Base-by-base conservation (phyloP, 64 coral and sea anemone genomes). In the Acropora yongei region DNA sequence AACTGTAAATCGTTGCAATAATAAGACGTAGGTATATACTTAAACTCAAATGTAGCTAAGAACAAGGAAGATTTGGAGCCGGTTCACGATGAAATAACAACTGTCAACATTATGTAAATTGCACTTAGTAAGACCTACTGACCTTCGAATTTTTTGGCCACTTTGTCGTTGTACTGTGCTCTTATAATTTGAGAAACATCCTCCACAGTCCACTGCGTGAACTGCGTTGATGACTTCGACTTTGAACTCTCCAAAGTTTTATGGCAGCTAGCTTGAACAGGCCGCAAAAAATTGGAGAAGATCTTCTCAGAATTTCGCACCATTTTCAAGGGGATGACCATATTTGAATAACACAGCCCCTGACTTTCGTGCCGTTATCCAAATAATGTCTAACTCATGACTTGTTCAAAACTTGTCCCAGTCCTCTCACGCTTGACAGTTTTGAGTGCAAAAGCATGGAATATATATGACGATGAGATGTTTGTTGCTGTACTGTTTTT, bases 81-180 rank as follows among this genome's bases (percentile, higher is more conserved):
- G 20, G 73, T 75, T 75, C 73, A 40, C 73, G 41, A 75, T 75
- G 40, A 76, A 40, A 76, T 4, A 76, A 76, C 74, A 9, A 9
- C 44, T 44, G 2, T 2, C 40, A 76, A 45, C 4, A 55, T 55
- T 43, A 44, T 41, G 40, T 13, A 44, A 44, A 44, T 45, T 10
- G 10, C 6, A 55, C 51, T 55, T 55, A 55, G 51, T 55, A 55
- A 55, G 51, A 55, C 51, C 76, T 4, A 78, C 45, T 78, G 5
- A 47, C 76, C 76, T 78, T 78, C 76, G 76, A 78, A 48, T 49
- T 78, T 78, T 48, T 48, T 78, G 4, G 44, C 44, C 11, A 78
- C 76, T 49, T 78, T 5, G 43, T 78, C 76, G 44, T 78, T 78
- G 14, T 49, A 78, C 10, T 78, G 44, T 49, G 47, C 44, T 49